A percentile compares a stretch with the other conserved stretches of the same genome.
These are phyloP conservation scores for Pollimyrus isidori DNA, from an alignment of 2,113 vertebrate species.

Conservation along the genomic window DNA sequence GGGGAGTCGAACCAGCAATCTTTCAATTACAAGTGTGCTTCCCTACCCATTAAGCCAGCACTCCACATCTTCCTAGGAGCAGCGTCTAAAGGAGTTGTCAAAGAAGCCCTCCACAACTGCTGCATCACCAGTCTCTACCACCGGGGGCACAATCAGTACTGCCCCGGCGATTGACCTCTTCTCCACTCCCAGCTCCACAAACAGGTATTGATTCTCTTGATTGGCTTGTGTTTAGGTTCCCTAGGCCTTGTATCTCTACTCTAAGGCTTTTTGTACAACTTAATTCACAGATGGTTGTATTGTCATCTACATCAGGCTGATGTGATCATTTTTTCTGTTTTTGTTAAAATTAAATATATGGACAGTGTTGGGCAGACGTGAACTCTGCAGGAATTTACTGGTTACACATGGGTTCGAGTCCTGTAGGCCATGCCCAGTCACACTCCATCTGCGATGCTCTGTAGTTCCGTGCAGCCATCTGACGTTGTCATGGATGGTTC, in stretches of 20 bases:
- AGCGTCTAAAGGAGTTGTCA: constrained; percentile 85
- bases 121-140: constrained; percentile 74
- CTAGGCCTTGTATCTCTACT: neutral
- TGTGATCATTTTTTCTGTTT: neutral
- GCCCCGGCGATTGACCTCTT: constrained; percentile 82
- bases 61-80: constrained; percentile 61
- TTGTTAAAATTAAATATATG: neutral
- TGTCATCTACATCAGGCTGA: neutral
- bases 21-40: no score
- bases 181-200: constrained; percentile 82
- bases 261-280: neutral
- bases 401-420: neutral
- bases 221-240: constrained; percentile 11
- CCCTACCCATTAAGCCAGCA: no score
- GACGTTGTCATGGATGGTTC: neutral
- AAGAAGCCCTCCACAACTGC: constrained; percentile 84
- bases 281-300: neutral
- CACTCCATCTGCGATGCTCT: neutral
- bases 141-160: constrained; percentile 71
- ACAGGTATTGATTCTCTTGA: constrained; percentile 54
- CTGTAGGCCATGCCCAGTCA: neutral
- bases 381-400: neutral
- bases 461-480: neutral
- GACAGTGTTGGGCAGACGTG: neutral
- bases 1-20: no score